These are phyloP conservation scores for Papilio gigon DNA, from an alignment of 2,888 invertebrate species.

Conservation along the genomic window DNA sequence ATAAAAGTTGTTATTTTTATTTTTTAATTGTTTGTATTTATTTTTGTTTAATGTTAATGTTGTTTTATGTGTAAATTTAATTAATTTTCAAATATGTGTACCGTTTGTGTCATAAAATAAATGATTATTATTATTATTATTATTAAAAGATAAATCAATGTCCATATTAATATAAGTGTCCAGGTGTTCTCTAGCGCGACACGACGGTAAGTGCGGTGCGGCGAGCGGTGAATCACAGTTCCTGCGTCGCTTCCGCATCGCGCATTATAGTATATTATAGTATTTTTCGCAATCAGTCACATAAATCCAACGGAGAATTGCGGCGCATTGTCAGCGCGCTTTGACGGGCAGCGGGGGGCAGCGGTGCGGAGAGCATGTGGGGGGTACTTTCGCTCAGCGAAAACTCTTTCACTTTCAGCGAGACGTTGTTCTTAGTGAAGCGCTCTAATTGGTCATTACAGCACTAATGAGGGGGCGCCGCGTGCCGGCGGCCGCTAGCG, in stretches of 20 bases:
- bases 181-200: neutral
- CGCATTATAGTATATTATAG: slow-evolving; percentile 6
- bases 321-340: neutral
- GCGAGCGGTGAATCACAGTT: neutral
- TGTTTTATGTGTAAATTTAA: no score
- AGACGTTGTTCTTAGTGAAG: slow-evolving; percentile 23
- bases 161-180: no score
- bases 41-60: no score
- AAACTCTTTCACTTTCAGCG: slow-evolving; percentile 31
- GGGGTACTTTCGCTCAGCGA: slow-evolving; percentile 5
- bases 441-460: slow-evolving; percentile 23
- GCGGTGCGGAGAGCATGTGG: neutral
- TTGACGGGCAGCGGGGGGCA: neutral
- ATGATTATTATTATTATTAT: no score
- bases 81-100: no score
- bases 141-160: no score
- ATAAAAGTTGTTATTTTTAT: no score
- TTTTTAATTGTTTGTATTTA: no score
- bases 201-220: neutral
- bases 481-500: slow-evolving; percentile 13
- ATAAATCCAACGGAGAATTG: slow-evolving; percentile 3
- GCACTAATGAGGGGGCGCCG: slow-evolving; percentile 3
- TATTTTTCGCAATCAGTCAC: neutral
- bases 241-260: neutral
- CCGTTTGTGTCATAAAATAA: no score